Percentiles rank a stretch among this genome's conserved stretches.
Evolutionary conservation across 2,113 vertebrate genomes (phyloP).

Genomic region (Aphelocoma coerulescens): DNA sequence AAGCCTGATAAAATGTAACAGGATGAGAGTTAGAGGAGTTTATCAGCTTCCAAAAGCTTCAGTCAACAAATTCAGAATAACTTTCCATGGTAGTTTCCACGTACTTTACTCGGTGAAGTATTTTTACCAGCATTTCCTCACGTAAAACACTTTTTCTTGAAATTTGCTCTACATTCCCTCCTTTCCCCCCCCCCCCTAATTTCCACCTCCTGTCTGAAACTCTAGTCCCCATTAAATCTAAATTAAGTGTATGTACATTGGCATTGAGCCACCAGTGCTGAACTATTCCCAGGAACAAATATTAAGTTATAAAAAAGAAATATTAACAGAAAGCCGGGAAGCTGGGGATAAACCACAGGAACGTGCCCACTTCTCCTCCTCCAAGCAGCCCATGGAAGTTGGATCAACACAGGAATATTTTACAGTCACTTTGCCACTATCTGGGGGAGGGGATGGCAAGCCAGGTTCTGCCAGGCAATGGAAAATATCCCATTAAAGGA

Average conservation of each 20-base stretch:
- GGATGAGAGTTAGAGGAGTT: neutral
- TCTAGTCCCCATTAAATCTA: neutral
- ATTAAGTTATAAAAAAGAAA: neutral
- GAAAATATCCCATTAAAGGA: neutral
- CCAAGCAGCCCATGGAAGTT: neutral
- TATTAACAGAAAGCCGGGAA: neutral
- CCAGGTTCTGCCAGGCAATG: neutral
- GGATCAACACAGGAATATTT: neutral
- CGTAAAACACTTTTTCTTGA: neutral
- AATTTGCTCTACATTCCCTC: neutral
- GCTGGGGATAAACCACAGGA: neutral
- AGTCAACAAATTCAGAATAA: neutral
- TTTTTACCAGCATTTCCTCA: neutral
- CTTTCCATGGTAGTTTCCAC: neutral
- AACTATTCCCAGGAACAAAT: neutral
- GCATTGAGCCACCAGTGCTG: neutral
- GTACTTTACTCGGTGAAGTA: neutral
- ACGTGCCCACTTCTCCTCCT: neutral
- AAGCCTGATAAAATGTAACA: neutral
- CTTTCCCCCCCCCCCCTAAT: accelerated
- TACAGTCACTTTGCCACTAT: neutral
- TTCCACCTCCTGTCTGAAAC: neutral
- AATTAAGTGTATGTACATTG: neutral
- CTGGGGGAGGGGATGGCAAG: neutral
- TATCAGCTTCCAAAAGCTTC: neutral